Conservation (phyloP, 1,140 invertebrate genomes). For the Drosophila nebulosa region DNA sequence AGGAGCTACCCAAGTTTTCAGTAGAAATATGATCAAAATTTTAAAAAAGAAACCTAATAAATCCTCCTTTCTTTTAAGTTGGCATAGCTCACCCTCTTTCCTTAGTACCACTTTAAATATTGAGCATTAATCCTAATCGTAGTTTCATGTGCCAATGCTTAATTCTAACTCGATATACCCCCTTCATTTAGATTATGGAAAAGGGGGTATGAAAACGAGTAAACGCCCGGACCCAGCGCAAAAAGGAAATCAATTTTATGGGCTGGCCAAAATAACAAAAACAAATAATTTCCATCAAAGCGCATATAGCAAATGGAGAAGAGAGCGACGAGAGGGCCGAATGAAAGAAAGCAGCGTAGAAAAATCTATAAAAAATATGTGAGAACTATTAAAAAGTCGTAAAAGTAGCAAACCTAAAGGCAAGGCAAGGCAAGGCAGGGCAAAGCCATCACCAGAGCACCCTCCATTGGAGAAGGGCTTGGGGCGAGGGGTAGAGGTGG, state of each 20-base stretch:
- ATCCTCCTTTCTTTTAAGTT: no score
- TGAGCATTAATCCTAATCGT: no score
- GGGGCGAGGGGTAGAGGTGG: background rate
- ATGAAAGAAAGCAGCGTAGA: constrained; percentile 45
- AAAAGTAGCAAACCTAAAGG: constrained; percentile 40
- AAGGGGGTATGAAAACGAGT: background rate
- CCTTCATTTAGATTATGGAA: no score
- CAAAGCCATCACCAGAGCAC: background rate
- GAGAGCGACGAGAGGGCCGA: background rate
- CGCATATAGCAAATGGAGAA: background rate
- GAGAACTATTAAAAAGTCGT: constrained; percentile 81
- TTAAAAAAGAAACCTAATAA: no score
- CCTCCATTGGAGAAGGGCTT: background rate
- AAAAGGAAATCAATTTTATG: constrained; percentile 80
- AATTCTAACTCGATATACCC: no score
- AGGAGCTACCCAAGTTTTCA: background rate
- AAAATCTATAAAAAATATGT: constrained; percentile 78
- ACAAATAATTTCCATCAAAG: constrained; percentile 59
- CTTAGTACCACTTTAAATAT: no score
- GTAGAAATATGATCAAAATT: no score
- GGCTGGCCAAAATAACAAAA: constrained; percentile 60
- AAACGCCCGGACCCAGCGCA: constrained; percentile 24
- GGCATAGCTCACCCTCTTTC: no score
- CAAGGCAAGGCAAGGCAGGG: background rate
- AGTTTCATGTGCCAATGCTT: no score